phyloP scores from a whole-genome alignment of 2,888 invertebrate species.

The Liposcelis brunnea region DNA sequence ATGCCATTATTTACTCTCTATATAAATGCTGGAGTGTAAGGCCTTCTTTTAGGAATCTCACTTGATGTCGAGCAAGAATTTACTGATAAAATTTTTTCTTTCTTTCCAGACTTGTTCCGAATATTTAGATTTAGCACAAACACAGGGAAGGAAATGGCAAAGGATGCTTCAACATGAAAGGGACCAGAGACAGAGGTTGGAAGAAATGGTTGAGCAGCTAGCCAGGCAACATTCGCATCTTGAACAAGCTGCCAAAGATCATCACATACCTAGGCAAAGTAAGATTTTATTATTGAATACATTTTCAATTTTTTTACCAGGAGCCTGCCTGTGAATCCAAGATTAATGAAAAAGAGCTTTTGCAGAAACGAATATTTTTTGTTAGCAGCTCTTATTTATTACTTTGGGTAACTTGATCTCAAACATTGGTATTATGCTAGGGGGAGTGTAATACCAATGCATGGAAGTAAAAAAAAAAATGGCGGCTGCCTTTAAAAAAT shows the following conservation, averaged over 20 bases:
- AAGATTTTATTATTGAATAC: background rate
- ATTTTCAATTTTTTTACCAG: background rate
- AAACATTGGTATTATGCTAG: background rate
- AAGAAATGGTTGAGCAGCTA: constrained; percentile 93
- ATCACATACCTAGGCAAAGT: constrained; percentile 24
- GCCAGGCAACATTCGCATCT: constrained; percentile 92
- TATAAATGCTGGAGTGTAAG: too few species aligned
- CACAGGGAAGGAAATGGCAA: constrained; percentile 83
- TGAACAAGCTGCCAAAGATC: constrained; percentile 64
- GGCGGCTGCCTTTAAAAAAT: too few species aligned
- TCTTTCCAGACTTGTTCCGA: constrained; percentile 66
- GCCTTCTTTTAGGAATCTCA: too few species aligned
- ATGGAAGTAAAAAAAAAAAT: background rate
- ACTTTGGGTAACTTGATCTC: constrained; percentile 12
- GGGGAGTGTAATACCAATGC: constrained; percentile 1
- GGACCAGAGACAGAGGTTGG: constrained; percentile 77
- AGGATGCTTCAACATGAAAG: constrained; percentile 86
- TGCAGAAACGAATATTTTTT: too few species aligned
- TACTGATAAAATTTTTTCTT: too few species aligned
- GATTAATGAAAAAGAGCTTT: too few species aligned
- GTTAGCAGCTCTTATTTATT: constrained; percentile 21
- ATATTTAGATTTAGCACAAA: constrained; percentile 76
- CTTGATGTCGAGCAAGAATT: too few species aligned
- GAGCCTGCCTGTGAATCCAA: too few species aligned
- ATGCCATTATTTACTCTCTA: background rate